Conservation (phyloP, 2,797 vertebrate genomes). For the Cephalopachus bancanus region DNA sequence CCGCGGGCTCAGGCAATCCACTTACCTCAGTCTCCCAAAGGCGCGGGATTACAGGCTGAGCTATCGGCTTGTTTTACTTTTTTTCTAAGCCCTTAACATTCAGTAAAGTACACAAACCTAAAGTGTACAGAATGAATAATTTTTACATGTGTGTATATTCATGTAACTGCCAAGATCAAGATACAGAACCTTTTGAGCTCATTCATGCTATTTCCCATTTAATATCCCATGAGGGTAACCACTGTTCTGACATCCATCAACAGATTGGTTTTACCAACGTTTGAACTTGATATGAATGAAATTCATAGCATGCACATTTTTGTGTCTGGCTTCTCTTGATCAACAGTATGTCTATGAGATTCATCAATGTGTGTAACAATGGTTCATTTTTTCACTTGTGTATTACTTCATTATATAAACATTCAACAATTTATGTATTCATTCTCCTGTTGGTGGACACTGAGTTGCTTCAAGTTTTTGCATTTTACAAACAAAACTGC, state of each 20-base stretch:
- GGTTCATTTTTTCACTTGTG: not conserved
- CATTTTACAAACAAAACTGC: not conserved
- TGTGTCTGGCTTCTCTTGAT: slow-evolving; percentile 6
- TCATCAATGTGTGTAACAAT: not conserved
- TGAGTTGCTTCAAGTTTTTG: slow-evolving; percentile 19
- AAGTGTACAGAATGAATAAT: not conserved
- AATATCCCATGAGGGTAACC: not conserved
- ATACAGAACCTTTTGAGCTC: not conserved
- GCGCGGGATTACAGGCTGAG: too few species aligned
- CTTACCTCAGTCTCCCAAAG: too few species aligned
- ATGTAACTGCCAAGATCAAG: not conserved
- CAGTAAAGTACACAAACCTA: not conserved
- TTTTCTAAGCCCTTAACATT: slow-evolving; percentile 26
- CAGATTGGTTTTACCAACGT: not conserved
- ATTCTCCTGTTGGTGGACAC: not conserved
- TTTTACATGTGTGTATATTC: not conserved
- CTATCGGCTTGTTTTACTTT: not conserved
- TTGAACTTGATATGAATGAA: slow-evolving; percentile 1
- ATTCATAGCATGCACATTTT: not conserved
- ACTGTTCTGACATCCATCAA: not conserved
- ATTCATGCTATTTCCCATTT: not conserved
- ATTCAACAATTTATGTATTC: not conserved
- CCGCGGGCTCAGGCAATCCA: too few species aligned
- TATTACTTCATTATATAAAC: not conserved
- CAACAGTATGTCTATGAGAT: not conserved